Base-by-base conservation (phyloP, 2,113 vertebrate species). In the Ceratotherium simum region DNA sequence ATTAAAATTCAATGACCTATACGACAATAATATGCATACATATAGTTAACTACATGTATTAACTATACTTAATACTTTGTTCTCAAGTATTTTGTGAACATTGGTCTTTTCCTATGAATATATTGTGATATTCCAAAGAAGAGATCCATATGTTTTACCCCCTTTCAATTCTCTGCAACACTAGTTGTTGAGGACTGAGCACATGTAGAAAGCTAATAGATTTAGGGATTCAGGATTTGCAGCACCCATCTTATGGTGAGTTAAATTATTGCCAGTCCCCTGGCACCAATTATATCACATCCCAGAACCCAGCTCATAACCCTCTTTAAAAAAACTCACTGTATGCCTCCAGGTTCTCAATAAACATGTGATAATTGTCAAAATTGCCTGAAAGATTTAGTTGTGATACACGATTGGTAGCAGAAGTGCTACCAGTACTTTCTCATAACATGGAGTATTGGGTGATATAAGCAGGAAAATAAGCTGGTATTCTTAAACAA, bases 1-100 rank as follows among this genome's bases (percentile, higher is more conserved):
- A 23, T 27, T 83, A 94, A 85, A 90, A 97, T 67, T 82, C 29
- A 62, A 42, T 75, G 33, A 48, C 36, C 9, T 95, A 46, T 67
- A 76, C 6, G n/a, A 36, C 11, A 79, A 36, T 46, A 9, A 36
- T n/a, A 92, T 56, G 1, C 18, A 81, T 46, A 72, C 20, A 39
- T 23, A 75, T 0, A 91, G 58, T 82, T 46, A 64, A 25, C 16
- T 62, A 29, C 25, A 7, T 12, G 42, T 42, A 62, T 42, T 62
- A 62, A 82, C 80, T 62, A 64, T 82, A 31, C 16, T 46, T 54
- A 54, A 54, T 87, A 29, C 27, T 91, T 90, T 64, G 29, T 65
- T 83, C 33, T 75, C 58, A 94, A 81, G 2, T 70, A 46, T 69
- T 96, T 85, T 75, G 20, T 36, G 8, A 39, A 46, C 29, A 89